Base-by-base conservation (phyloP, 1,140 invertebrate species). In the Aphaenogaster ashmeadi region DNA sequence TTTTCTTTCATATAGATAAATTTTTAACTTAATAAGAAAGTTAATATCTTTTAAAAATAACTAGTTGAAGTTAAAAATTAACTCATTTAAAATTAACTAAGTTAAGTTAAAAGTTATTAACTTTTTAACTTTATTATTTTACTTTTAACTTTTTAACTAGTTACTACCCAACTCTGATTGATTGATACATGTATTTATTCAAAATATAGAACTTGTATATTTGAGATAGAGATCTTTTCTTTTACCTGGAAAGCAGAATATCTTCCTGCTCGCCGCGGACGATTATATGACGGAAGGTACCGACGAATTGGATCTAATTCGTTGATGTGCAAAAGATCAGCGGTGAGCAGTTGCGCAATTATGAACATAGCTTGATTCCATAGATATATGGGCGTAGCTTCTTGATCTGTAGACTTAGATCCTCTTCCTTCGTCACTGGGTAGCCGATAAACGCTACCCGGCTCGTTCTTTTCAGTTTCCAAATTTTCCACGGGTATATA, bases 311-410 rank as follows among this genome's bases (percentile, higher is more conserved):
- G 98, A 96, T 99, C 99, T 64, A 99, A 95, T 96, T 99, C 99
- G 93, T 99, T 99, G 15, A 99, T 97, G 93, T 99, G 98, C 41
- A 99, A 96, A 21, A 99, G 95, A 52, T 98, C 97, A 72, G 98
- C 98, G 36, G 98, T 98, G 36, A 99, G 95, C 44, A 99, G 95
- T 94, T 99, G 98, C 4, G 98, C 97, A 90, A 99, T 98, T 72
- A 99, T 97, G 94, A 99, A 99, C 95, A 99, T 96, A 0, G 99
- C 97, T 96, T 99, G 99, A 87, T 98, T 99, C 98, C 98, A 99
- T 7, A 98, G 95, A 93, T 97, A 98, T 50, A 97, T 93, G 1
- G 97, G 97, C 44, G 96, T 96, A 74, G 96, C 96, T 15, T 97
- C 95, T 90, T 94, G 96, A 93, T 80, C 92, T 74, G 21, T 72